phyloP scores from a whole-genome alignment of 2,888 invertebrate genomes.

The Netelia melanura region DNA sequence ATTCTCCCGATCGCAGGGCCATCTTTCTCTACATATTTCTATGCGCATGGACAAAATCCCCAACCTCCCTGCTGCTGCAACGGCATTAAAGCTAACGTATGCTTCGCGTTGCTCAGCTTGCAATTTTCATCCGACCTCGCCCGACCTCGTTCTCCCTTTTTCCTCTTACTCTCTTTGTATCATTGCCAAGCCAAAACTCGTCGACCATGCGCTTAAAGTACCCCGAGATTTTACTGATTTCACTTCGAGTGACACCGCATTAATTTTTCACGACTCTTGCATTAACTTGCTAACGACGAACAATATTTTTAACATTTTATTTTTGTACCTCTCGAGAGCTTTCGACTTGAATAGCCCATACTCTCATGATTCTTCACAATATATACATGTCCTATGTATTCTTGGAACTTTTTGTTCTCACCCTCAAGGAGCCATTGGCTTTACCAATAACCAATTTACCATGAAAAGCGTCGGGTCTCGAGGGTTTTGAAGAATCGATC shows the following conservation, averaged over 20 bases:
- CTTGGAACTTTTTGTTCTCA: conserved; percentile 40
- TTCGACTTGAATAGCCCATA: too few species aligned
- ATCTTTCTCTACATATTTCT: not conserved
- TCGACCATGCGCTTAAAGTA: conserved; percentile 46
- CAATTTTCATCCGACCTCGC: conserved; percentile 57
- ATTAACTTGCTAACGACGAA: too few species aligned
- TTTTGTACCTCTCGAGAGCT: too few species aligned
- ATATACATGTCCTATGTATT: not conserved
- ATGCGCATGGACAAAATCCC: not conserved
- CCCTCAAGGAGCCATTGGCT: conserved; percentile 39
- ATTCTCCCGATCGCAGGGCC: conserved; percentile 17
- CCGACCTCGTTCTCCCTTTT: not conserved
- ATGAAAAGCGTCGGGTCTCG: conserved; percentile 45
- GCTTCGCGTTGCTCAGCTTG: conserved; percentile 45
- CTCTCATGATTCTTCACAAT: not conserved
- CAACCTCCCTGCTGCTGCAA: not conserved
- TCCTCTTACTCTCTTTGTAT: not conserved
- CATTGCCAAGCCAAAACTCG: conserved; percentile 33
- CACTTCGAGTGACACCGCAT: conserved; percentile 44
- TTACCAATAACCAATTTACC: conserved; percentile 60
- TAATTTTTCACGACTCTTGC: conserved; percentile 20
- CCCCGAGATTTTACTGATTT: conserved; percentile 37
- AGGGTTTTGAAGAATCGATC: conserved; percentile 37
- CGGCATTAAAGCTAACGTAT: conserved; percentile 36
- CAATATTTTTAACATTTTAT: too few species aligned